A percentile compares a stretch with the other conserved stretches of the same genome.
These are phyloP conservation scores for Ichneumon xanthorius DNA, from an alignment of 2,888 invertebrate species.

Conservation along the genomic window DNA sequence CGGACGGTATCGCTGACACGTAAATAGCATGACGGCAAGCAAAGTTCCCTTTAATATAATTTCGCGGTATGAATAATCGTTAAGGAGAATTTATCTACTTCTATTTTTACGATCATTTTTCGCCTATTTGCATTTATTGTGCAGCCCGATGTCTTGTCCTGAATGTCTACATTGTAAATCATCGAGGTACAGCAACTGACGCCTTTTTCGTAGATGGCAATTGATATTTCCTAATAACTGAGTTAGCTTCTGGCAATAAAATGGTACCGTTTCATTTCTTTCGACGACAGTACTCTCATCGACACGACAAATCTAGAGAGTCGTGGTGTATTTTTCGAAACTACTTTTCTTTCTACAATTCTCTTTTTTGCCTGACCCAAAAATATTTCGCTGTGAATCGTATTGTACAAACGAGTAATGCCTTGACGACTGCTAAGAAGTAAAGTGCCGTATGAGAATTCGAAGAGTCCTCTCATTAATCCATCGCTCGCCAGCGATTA, in stretches of 20 bases:
- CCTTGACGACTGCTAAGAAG: constrained; percentile 32
- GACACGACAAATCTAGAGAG: not conserved
- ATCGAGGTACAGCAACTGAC: constrained; percentile 2
- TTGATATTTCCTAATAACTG: not conserved
- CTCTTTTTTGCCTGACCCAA: constrained; percentile 13
- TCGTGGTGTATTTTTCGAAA: not conserved
- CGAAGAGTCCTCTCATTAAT: constrained; percentile 20
- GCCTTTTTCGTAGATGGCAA: not conserved
- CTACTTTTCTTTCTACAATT: not conserved
- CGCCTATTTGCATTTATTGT: constrained; percentile 3
- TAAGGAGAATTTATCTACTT: constrained; percentile 26
- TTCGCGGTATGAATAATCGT: constrained; percentile 33
- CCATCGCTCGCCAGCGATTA: constrained; percentile 31
- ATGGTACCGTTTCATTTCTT: constrained; percentile 33
- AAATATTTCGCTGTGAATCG: constrained; percentile 33
- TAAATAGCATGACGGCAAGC: constrained; percentile 35
- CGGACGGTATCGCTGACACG: constrained; percentile 24
- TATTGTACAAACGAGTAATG: not conserved
- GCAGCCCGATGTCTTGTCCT: constrained; percentile 10
- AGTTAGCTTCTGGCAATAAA: constrained; percentile 23
- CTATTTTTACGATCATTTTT: constrained; percentile 48
- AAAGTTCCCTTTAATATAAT: not conserved
- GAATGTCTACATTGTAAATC: constrained; percentile 32
- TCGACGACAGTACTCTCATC: not conserved
- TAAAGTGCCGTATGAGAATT: not conserved